Percentiles rank a stretch among this genome's conserved stretches.
These are phyloP conservation scores for Rhagophthalmus giganteus DNA, from an alignment of 2,888 invertebrate genomes.

Conservation along the genomic window DNA sequence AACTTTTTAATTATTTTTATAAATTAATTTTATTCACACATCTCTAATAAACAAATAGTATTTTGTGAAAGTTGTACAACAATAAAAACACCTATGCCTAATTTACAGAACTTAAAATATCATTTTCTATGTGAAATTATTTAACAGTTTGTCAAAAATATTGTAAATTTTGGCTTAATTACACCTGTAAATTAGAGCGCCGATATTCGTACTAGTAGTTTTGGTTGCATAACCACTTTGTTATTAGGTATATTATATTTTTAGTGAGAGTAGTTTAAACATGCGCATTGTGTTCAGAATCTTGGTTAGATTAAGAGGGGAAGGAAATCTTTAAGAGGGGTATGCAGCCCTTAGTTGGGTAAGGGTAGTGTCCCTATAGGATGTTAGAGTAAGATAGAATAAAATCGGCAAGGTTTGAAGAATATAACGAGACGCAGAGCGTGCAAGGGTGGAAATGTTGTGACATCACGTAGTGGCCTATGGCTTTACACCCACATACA, in stretches of 20 bases:
- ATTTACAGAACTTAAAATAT: too few species aligned
- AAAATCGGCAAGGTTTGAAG: conserved; percentile 27
- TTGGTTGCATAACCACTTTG: conserved; percentile 12
- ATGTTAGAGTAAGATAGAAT: conserved; percentile 24
- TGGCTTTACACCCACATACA: conserved; percentile 24
- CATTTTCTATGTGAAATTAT: too few species aligned
- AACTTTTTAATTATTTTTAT: too few species aligned
- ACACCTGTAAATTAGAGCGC: too few species aligned
- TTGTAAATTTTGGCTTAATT: too few species aligned
- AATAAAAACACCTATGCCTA: too few species aligned
- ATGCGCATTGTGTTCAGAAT: conserved; percentile 6
- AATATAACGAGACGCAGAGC: conserved; percentile 9
- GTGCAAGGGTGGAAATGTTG: conserved; percentile 29
- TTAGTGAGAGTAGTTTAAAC: background rate
- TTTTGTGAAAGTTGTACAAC: too few species aligned
- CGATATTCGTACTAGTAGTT: background rate
- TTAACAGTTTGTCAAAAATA: too few species aligned
- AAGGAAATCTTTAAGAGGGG: conserved; percentile 36
- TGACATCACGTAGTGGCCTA: conserved; percentile 20
- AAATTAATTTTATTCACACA: too few species aligned
- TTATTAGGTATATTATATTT: background rate
- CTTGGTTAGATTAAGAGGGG: conserved; percentile 8
- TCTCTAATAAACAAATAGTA: too few species aligned
- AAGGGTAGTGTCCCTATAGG: conserved; percentile 36
- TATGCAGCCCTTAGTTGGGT: conserved; percentile 38